Conservation (phyloP, 1,140 invertebrate genomes). For the Saxidomus purpurata region DNA sequence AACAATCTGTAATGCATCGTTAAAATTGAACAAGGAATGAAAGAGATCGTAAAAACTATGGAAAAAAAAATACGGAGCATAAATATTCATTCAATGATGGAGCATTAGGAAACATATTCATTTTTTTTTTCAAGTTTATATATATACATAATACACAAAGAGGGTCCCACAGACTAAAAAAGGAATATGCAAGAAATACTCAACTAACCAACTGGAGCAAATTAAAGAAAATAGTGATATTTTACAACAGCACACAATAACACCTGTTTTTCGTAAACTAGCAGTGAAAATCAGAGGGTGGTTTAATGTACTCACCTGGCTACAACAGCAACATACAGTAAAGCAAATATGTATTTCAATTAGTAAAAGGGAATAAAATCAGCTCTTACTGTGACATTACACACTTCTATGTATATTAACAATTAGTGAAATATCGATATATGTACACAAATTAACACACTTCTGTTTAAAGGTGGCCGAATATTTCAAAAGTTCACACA, state of each 20-base stretch:
- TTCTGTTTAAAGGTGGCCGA: neutral
- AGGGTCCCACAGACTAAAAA: conserved; percentile 35
- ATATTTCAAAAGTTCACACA: neutral
- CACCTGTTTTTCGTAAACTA: neutral
- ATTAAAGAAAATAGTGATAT: neutral
- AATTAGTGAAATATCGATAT: neutral
- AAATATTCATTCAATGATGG: conserved; percentile 22
- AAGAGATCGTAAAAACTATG: conserved; percentile 41
- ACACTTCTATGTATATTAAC: neutral
- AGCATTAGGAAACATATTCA: conserved; percentile 66
- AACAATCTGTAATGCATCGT: neutral
- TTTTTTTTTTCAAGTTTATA: conserved; percentile 46
- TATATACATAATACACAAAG: conserved; percentile 47
- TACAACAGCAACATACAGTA: neutral
- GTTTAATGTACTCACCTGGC: neutral
- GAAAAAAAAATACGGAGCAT: conserved; percentile 16
- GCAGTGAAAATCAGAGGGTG: neutral
- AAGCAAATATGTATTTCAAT: neutral
- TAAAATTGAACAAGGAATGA: conserved; percentile 15
- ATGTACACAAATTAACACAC: neutral
- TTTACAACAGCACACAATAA: conserved; percentile 37
- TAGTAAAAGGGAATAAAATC: neutral
- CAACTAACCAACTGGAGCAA: conserved; percentile 20
- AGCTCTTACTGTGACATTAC: neutral
- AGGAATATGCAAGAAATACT: conserved; percentile 24